Evolutionary conservation across 1,140 invertebrate species (phyloP).

Genomic region (Aphaenogaster ashmeadi): DNA sequence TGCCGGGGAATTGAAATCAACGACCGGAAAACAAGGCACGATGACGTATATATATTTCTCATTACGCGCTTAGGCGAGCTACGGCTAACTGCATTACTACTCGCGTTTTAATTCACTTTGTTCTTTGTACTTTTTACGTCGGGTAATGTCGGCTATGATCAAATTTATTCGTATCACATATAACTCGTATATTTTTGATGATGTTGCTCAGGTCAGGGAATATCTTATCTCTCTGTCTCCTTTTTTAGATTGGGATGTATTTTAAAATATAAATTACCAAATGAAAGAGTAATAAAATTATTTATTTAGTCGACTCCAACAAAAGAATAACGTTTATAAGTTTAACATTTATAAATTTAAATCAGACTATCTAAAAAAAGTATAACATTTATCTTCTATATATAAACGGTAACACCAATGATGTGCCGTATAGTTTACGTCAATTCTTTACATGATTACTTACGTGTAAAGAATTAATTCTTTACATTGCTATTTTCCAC

Average conservation of each 20-base stretch:
- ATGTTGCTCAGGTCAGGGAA: background rate
- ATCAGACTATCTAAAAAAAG: background rate
- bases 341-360: background rate
- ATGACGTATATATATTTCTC: slow-evolving; percentile 40
- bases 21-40: slow-evolving; percentile 70
- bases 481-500: too few relatives aligned
- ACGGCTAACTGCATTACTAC: slow-evolving; percentile 11
- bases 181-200: background rate
- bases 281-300: background rate
- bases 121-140: slow-evolving; percentile 8
- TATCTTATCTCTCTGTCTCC: background rate
- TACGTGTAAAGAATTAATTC: too few relatives aligned
- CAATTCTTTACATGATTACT: too few relatives aligned
- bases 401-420: background rate
- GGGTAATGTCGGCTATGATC: background rate
- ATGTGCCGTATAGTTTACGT: too few relatives aligned
- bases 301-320: background rate
- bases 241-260: background rate
- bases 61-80: slow-evolving; percentile 48
- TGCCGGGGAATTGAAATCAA: slow-evolving; percentile 77
- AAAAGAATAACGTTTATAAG: background rate
- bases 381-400: background rate
- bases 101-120: slow-evolving; percentile 25
- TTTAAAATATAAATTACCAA: background rate
- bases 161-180: slow-evolving; percentile 34